A percentile compares a stretch with the other conserved stretches of the same genome.
Conservation (phyloP, 2,113 vertebrate species). For the Saimiri boliviensis region DNA sequence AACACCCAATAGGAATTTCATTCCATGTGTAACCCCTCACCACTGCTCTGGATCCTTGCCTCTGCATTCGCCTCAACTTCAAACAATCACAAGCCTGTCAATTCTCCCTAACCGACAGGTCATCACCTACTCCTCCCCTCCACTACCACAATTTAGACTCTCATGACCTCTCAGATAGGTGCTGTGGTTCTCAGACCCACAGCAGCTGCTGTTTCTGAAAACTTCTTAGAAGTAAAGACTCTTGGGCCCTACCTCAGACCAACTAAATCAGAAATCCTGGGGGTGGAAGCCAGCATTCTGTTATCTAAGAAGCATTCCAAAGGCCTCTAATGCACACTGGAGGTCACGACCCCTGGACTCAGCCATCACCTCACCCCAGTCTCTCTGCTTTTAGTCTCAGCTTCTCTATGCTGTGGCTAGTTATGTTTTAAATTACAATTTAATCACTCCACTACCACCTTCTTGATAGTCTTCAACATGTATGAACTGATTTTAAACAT, state of each 20-base stretch:
- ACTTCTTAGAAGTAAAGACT: neutral
- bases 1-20: neutral
- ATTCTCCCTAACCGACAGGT: neutral
- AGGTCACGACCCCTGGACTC: neutral
- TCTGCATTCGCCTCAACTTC: neutral
- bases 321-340: neutral
- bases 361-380: neutral
- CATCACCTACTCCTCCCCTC: neutral
- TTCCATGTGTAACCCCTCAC: neutral
- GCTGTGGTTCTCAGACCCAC: neutral
- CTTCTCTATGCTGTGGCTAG: neutral
- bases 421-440: neutral
- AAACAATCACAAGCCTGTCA: neutral
- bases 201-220: neutral
- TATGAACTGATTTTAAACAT: neutral
- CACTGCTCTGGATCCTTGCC: neutral
- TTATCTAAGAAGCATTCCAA: neutral
- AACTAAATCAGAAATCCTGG: neutral
- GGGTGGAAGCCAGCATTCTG: neutral
- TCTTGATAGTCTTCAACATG: neutral
- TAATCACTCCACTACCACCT: neutral
- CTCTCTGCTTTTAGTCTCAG: neutral
- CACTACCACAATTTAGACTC: neutral
- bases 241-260: neutral
- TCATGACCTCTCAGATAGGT: neutral